phyloP scores from a whole-genome alignment of 1,140 invertebrate genomes.

The Drosophila mauritiana region DNA sequence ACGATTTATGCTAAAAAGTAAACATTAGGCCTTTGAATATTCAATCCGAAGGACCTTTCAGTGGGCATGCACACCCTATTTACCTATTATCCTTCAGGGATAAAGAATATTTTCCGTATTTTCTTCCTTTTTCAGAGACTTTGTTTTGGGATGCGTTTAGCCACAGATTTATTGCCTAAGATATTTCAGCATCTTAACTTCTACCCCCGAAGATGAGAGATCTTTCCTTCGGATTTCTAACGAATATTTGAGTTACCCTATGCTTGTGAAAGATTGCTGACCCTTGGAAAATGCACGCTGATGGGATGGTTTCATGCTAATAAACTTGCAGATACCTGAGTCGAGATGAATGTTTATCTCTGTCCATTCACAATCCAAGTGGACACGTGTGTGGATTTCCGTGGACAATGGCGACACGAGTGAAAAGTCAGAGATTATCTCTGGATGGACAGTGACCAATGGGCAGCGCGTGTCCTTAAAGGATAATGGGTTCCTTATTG shows the following conservation, averaged over 20 bases:
- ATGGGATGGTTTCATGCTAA: conserved; percentile 4
- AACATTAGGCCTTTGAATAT: conserved; percentile 74
- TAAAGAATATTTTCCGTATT: conserved; percentile 21
- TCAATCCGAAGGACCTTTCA: conserved; percentile 39
- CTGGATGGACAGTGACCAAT: conserved; percentile 58
- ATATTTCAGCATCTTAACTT: conserved; percentile 38
- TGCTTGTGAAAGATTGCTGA: conserved; percentile 24
- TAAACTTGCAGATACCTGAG: background rate
- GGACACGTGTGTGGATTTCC: conserved; percentile 36
- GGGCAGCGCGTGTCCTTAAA: conserved; percentile 54
- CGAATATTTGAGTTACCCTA: background rate
- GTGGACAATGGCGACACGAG: conserved; percentile 28
- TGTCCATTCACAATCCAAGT: background rate
- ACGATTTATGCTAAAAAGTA: conserved; percentile 77
- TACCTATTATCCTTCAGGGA: background rate
- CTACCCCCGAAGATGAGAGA: conserved; percentile 27
- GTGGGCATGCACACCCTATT: conserved; percentile 42
- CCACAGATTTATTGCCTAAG: conserved; percentile 76
- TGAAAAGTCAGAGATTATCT: conserved; percentile 53
- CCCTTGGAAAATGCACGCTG: conserved; percentile 20
- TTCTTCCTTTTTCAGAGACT: conserved; percentile 62
- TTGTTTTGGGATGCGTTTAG: conserved; percentile 64
- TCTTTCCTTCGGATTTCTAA: background rate
- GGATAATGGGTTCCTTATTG: conserved; percentile 42
- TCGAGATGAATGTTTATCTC: conserved; percentile 19